Percentiles rank a stretch among this genome's conserved stretches.
These are phyloP conservation scores for Hirudo medicinalis DNA, from an alignment of 1,140 invertebrate species.

Conservation along the genomic window DNA sequence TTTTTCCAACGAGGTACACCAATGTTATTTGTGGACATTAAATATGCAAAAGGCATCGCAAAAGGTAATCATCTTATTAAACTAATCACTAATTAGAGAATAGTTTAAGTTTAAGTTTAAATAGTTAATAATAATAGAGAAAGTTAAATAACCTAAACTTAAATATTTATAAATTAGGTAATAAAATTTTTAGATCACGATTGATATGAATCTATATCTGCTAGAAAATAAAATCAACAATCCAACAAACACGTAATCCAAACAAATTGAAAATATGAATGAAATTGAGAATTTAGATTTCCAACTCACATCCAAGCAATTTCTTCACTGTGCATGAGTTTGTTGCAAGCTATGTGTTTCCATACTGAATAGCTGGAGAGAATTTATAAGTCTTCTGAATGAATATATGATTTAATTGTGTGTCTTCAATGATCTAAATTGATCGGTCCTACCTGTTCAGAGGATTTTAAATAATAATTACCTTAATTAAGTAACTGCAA, in stretches of 20 bases:
- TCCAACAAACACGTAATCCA: neutral
- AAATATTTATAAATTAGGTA: neutral
- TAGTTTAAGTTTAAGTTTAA: no score
- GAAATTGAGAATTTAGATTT: constrained; percentile 2
- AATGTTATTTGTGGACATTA: neutral
- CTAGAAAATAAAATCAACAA: neutral
- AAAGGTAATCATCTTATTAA: neutral
- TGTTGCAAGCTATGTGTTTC: constrained; percentile 42
- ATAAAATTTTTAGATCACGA: no score
- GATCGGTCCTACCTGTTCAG: neutral
- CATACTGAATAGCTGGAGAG: constrained; percentile 38
- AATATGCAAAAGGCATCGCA: neutral
- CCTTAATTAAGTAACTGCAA: neutral
- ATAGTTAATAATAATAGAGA: no score
- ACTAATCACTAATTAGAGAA: neutral
- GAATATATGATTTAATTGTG: constrained; percentile 14
- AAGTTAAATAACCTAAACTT: neutral
- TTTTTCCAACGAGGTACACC: neutral
- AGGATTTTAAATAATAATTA: no score
- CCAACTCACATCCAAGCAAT: constrained; percentile 40
- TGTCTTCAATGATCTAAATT: neutral
- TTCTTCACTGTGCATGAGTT: constrained; percentile 38
- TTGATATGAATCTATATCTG: neutral
- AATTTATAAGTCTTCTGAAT: constrained; percentile 15
- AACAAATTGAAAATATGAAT: neutral